Conservation (phyloP, 1,140 invertebrate species). For the Drosophila virilis region DNA sequence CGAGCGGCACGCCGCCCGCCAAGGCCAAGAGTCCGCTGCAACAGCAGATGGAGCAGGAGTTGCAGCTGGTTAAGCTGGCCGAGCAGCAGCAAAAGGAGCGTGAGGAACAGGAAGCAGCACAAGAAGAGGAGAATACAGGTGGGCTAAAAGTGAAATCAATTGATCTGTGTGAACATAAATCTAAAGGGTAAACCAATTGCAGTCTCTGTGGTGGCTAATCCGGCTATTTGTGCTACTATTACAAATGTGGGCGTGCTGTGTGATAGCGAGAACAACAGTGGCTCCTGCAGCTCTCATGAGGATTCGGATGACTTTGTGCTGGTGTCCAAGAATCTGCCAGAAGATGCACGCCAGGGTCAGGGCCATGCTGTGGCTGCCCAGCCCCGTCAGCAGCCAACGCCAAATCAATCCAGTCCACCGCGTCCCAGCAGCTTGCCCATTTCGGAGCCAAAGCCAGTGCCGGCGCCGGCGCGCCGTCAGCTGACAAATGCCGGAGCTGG, state of each 20-base stretch:
- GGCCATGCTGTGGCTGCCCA: slow-evolving; percentile 16
- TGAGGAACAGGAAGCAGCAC: slow-evolving; percentile 65
- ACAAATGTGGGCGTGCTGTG: slow-evolving; percentile 82
- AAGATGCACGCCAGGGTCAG: slow-evolving; percentile 73
- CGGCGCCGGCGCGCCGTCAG: slow-evolving; percentile 87
- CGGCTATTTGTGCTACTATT: slow-evolving; percentile 82
- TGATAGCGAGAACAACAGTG: slow-evolving; percentile 85
- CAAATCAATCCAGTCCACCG: slow-evolving; percentile 86
- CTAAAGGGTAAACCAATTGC: neutral
- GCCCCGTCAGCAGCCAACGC: slow-evolving; percentile 44
- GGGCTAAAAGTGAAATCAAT: neutral
- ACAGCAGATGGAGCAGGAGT: slow-evolving; percentile 73
- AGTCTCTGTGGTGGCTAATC: slow-evolving; percentile 82
- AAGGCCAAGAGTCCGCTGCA: slow-evolving; percentile 81
- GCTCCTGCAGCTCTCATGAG: slow-evolving; percentile 88
- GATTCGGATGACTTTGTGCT: slow-evolving; percentile 93
- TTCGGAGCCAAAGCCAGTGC: slow-evolving; percentile 92
- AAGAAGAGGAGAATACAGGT: slow-evolving; percentile 75
- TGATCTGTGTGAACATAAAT: neutral
- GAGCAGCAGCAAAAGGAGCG: slow-evolving; percentile 70
- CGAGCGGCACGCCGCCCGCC: slow-evolving; percentile 67
- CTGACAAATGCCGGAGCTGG: slow-evolving; percentile 18
- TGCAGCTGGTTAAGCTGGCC: slow-evolving; percentile 67
- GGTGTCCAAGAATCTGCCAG: slow-evolving; percentile 90
- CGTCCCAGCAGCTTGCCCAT: slow-evolving; percentile 89